phyloP scores from a whole-genome alignment of 1,140 invertebrate species.

The Spodoptera frugiperda region DNA sequence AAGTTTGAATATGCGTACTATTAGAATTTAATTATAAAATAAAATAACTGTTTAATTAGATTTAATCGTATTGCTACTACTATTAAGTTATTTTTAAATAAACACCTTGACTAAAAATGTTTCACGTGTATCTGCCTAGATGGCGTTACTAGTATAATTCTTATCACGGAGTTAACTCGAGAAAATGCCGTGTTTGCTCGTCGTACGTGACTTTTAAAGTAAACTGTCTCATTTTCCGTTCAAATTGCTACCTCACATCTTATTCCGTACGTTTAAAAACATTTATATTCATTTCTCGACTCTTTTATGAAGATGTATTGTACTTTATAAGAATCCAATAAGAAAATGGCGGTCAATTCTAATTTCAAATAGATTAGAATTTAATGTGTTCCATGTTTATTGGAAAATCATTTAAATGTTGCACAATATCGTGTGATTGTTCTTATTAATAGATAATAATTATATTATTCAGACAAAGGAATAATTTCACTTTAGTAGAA shows the following conservation, averaged over 20 bases:
- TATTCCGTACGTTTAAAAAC: slow-evolving; percentile 71
- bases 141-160: slow-evolving; percentile 60
- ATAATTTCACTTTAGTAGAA: too few relatives aligned
- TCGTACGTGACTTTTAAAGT: slow-evolving; percentile 77
- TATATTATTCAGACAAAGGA: too few relatives aligned
- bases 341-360: slow-evolving; percentile 47
- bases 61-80: too few relatives aligned
- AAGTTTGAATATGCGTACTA: background rate
- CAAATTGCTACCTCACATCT: slow-evolving; percentile 81
- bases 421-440: too few relatives aligned
- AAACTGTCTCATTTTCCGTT: slow-evolving; percentile 81
- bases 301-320: slow-evolving; percentile 76
- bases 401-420: background rate
- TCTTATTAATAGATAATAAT: too few relatives aligned
- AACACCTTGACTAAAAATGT: too few relatives aligned
- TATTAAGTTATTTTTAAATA: too few relatives aligned
- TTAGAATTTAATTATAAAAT: background rate
- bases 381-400: slow-evolving; percentile 50
- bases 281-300: slow-evolving; percentile 80
- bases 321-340: slow-evolving; percentile 60
- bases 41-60: background rate
- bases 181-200: slow-evolving; percentile 54
- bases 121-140: slow-evolving; percentile 50
- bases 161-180: background rate
- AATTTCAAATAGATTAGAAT: slow-evolving; percentile 61